These are phyloP conservation scores for Mellivora capensis DNA, from an alignment of 2,113 vertebrate species.

Conservation along the genomic window DNA sequence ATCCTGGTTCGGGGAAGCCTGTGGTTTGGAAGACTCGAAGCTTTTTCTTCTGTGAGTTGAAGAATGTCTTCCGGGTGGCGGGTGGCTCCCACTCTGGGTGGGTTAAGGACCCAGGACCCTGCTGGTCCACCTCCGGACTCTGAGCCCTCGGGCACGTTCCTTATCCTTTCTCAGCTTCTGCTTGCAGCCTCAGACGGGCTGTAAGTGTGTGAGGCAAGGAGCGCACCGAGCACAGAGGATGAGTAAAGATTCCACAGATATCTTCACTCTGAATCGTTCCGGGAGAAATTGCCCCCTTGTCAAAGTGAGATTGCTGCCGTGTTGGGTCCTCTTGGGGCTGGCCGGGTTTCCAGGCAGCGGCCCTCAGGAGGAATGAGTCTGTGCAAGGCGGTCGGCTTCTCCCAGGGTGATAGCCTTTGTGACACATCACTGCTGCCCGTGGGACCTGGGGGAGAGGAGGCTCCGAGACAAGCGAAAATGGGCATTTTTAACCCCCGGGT, in stretches of 20 bases:
- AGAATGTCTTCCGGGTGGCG: background rate
- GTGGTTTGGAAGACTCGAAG: fast-evolving
- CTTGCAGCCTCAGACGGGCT: background rate
- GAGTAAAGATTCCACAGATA: fast-evolving
- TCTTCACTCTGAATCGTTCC: fast-evolving
- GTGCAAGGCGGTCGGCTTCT: background rate
- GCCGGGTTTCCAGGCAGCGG: background rate
- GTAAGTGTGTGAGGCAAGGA: fast-evolving
- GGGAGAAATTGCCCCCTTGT: background rate
- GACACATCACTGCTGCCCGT: background rate
- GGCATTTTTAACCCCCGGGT: background rate
- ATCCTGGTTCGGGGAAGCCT: background rate
- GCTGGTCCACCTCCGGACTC: background rate
- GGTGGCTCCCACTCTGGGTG: background rate
- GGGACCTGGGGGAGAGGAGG: background rate
- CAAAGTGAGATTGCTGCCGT: background rate
- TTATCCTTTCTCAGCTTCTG: background rate
- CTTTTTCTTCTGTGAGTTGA: background rate
- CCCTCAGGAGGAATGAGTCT: background rate
- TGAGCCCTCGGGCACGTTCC: background rate
- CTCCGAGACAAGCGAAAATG: background rate
- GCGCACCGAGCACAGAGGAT: fast-evolving
- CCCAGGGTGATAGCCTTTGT: background rate
- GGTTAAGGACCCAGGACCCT: background rate
- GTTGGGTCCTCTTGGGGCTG: background rate